Conservation (phyloP, 1,140 invertebrate species). For the Lasioglossum baleicum region DNA sequence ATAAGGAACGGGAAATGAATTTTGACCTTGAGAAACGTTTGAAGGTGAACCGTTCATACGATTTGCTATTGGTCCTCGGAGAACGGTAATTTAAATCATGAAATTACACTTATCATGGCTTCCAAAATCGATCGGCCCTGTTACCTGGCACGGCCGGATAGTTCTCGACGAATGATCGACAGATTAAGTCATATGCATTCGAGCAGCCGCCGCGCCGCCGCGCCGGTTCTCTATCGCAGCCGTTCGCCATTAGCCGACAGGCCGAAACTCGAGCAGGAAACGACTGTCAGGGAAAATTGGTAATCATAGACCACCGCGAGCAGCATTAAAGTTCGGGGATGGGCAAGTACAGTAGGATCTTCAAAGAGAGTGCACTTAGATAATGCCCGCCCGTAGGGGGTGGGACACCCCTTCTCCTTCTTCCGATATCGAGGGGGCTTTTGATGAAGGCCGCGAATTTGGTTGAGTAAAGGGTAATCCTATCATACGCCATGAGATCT, state of each 20-base stretch:
- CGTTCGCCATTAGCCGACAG: conserved; percentile 64
- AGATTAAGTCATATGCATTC: conserved; percentile 56
- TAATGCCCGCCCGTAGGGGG: conserved; percentile 74
- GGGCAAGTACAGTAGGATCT: conserved; percentile 72
- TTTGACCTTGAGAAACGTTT: too few species aligned
- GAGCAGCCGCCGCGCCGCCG: conserved; percentile 44
- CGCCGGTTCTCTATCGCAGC: conserved; percentile 58
- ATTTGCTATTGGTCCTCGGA: not conserved
- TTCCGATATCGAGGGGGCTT: conserved; percentile 77
- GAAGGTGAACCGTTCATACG: not conserved
- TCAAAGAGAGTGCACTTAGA: conserved; percentile 81
- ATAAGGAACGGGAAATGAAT: too few species aligned
- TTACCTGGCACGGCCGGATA: too few species aligned
- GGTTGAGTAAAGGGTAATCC: conserved; percentile 81
- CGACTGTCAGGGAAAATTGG: conserved; percentile 79
- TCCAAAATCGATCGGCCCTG: not conserved
- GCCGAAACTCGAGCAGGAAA: conserved; percentile 74
- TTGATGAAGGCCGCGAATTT: conserved; percentile 80
- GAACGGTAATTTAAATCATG: not conserved
- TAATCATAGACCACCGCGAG: conserved; percentile 80
- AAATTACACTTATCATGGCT: not conserved
- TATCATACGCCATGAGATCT: conserved; percentile 80
- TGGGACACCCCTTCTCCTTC: conserved; percentile 52
- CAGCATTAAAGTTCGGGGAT: conserved; percentile 78
- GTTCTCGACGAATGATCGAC: conserved; percentile 53